These are phyloP conservation scores for Caenorhabditis elegans DNA, from an alignment of 1,140 invertebrate species.

Conservation along the genomic window DNA sequence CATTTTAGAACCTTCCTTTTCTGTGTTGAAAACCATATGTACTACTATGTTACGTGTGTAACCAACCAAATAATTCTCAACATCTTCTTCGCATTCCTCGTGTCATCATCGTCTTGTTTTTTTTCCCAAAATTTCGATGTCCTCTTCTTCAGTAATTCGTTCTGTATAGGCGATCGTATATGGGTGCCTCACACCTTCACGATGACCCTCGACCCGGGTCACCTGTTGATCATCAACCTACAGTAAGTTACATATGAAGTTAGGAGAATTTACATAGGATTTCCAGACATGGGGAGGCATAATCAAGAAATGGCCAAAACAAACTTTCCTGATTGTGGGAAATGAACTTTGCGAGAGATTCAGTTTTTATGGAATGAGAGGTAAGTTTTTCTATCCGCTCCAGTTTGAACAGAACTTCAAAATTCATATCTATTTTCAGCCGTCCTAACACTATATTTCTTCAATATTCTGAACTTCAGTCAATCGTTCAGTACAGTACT, in stretches of 20 bases:
- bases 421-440: conserved; percentile 75
- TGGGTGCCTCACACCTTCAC: neutral
- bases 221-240: neutral
- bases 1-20: neutral
- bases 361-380: conserved; percentile 84
- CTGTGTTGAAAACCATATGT: neutral
- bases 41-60: neutral
- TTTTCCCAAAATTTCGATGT: neutral
- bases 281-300: conserved; percentile 44
- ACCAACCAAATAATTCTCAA: neutral
- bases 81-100: neutral
- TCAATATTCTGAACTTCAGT: conserved; percentile 73
- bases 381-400: conserved; percentile 2
- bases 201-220: conserved; percentile 9
- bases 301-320: conserved; percentile 72
- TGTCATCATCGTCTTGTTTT: neutral
- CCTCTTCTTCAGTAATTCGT: conserved; percentile 8
- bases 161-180: neutral
- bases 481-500: conserved; percentile 76
- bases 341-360: conserved; percentile 95
- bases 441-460: conserved; percentile 79
- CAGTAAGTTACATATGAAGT: neutral
- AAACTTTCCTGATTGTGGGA: conserved; percentile 84
- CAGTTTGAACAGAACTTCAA: no score
- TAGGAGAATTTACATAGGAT: no score